A percentile compares a stretch with the other conserved stretches of the same genome.
These are phyloP conservation scores for Taurulus bubalis DNA, from an alignment of 2,113 vertebrate genomes.

Conservation along the genomic window DNA sequence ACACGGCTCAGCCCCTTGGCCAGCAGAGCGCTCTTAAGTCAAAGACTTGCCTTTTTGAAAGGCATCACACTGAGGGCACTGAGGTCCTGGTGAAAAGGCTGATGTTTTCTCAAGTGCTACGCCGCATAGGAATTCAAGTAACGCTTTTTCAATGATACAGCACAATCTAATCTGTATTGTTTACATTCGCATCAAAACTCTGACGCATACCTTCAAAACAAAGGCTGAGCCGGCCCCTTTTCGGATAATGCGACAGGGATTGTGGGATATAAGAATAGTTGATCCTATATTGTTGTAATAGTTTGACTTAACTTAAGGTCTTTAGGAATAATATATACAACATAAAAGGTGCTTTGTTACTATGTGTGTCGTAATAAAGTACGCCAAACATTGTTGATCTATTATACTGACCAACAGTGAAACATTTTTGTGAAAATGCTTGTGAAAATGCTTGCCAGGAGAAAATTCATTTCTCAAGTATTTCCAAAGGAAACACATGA, in stretches of 20 bases:
- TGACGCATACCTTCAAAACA: background rate
- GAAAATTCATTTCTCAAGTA: background rate
- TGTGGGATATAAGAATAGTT: background rate
- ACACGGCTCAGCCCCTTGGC: conserved; percentile 63
- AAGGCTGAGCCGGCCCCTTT: conserved; percentile 2
- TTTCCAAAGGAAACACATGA: background rate
- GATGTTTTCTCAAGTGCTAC: conserved; percentile 1
- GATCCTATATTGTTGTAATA: background rate
- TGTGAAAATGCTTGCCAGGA: background rate
- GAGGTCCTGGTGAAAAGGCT: conserved; percentile 21
- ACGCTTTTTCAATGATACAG: background rate
- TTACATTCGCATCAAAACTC: conserved; percentile 24
- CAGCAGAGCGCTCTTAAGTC: conserved; percentile 40
- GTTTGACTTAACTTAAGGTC: background rate
- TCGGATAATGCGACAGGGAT: background rate
- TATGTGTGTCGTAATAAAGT: background rate
- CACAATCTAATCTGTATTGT: conserved; percentile 5
- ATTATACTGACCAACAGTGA: background rate
- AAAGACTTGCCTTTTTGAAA: conserved; percentile 53
- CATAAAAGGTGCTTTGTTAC: background rate
- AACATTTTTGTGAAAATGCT: no score
- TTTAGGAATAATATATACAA: background rate
- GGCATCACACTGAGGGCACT: conserved; percentile 47
- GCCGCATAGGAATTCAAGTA: conserved; percentile 43
- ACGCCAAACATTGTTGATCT: background rate